Base-by-base conservation (phyloP, 2,888 invertebrate species). In the Eristalinus sepulchralis region DNA sequence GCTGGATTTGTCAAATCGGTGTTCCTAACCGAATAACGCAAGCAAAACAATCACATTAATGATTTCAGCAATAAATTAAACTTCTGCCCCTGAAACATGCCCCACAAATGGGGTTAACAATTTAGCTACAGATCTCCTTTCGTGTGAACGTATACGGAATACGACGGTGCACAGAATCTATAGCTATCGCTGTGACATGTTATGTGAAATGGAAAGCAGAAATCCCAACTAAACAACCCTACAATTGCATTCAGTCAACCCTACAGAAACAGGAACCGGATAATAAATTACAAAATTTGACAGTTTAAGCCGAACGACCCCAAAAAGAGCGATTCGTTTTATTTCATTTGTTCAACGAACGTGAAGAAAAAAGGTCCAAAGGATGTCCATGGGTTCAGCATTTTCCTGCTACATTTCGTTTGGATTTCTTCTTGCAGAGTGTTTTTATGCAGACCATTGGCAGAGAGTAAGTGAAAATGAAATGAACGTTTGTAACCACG, bases 231-330 rank as follows among this genome's bases (percentile, higher is more conserved):
- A 34, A 80, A 53, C 76, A 77, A 84, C 57, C 79, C 75, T 71
- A 71, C 66, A 81, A 68, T 36, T 82, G 86, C 84, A 86, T 77
- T 84, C 75, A 88, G 75, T 84, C 72, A 81, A 86, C 80, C 87
- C 84, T 76, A 90, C 91, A 91, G 91, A 91, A 91, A 91, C 92
- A 91, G 91, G 90, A 91, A 91, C 91, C 90, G 89, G 91, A 92
- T 91, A 91, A 92, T 92, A 92, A 92, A 92, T 92, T 92, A 92
- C 89, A 90, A 91, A 91, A 90, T 91, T 92, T 92, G 92, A 92
- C 92, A 92, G 91, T 91, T 91, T 91, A 91, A 91, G 92, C 70
- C 78, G 67, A 47, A 60, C 20, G 67, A 78, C 60, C 75, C 57
- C 24, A 13, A 57, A 27, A 57, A 53, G 77, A 75, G 81, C 68